These are phyloP conservation scores for Drosophila putrida DNA, from an alignment of 2,888 invertebrate species.

Conservation along the genomic window DNA sequence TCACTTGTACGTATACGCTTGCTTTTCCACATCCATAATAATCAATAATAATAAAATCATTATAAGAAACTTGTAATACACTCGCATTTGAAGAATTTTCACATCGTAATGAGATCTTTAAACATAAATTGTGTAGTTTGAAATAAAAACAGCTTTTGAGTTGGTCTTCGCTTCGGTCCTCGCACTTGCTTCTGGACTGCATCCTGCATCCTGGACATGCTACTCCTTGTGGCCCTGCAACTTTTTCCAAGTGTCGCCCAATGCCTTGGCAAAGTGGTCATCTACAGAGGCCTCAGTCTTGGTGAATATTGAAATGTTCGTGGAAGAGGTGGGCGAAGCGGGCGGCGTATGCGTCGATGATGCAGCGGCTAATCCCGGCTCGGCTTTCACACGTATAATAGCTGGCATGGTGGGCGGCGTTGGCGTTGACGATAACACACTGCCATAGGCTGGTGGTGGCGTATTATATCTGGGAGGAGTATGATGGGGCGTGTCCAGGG, in stretches of 20 bases:
- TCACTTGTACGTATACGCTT: constrained; percentile 81
- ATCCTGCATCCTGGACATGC: constrained; percentile 18
- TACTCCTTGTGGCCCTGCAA: constrained; percentile 88
- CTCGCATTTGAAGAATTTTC: constrained; percentile 76
- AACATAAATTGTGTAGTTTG: constrained; percentile 73
- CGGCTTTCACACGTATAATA: constrained; percentile 82
- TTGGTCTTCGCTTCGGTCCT: constrained; percentile 41
- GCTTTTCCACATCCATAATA: constrained; percentile 62
- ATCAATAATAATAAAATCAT: constrained; percentile 72
- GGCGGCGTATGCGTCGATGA: constrained; percentile 80
- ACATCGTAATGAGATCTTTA: constrained; percentile 77
- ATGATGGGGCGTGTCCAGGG: constrained; percentile 62
- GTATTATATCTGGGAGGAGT: constrained; percentile 71
- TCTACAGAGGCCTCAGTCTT: constrained; percentile 89
- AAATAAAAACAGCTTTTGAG: constrained; percentile 75
- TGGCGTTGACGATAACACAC: constrained; percentile 48
- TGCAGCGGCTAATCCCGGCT: constrained; percentile 76
- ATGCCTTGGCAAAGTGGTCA: constrained; percentile 96
- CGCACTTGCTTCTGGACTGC: neutral
- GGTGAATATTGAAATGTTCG: constrained; percentile 73
- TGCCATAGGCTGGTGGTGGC: constrained; percentile 68
- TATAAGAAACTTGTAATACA: constrained; percentile 77
- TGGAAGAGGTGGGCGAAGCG: constrained; percentile 76
- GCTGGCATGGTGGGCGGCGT: constrained; percentile 73
- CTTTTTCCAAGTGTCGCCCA: constrained; percentile 93